Evolutionary conservation across 1,140 invertebrate species (phyloP), one percentile per base, ranked within the genome.

Genomic region (Goniozus legneri): DNA sequence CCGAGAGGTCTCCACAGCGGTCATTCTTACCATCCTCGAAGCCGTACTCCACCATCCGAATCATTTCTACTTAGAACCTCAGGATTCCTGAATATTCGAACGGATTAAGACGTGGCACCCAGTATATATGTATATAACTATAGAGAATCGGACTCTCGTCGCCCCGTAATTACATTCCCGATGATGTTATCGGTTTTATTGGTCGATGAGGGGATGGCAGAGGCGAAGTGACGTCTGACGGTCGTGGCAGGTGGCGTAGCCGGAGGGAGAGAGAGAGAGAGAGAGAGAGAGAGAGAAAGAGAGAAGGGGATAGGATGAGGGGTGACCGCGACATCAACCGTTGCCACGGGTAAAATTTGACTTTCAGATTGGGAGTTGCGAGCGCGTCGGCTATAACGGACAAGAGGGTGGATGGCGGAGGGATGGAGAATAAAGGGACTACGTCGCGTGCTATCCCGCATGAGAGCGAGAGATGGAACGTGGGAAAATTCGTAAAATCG

Each of bases 141-240:
- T n/a, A n/a, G n/a, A n/a, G n/a, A n/a, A n/a, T n/a, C n/a, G n/a
- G n/a, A n/a, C n/a, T n/a, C n/a, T n/a, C n/a, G n/a, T n/a, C n/a
- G n/a, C n/a, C n/a, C n/a, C 65, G 65, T 71, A 71, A 71, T 71
- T 69, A 65, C 69, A 66, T 71, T 69, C 65, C 64, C 64, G 58
- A 67, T 61, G 67, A 69, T 64, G 65, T 69, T 69, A 71, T 71
- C 68, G 67, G 65, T 71, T 71, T 69, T 67, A 67, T 67, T 64
- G 60, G 50, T 41, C 44, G n/a, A n/a, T n/a, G n/a, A n/a, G n/a
- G n/a, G n/a, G n/a, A n/a, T n/a, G n/a, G n/a, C n/a, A n/a, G n/a
- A n/a, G n/a, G n/a, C n/a, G n/a, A n/a, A n/a, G n/a, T n/a, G n/a
- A n/a, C n/a, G n/a, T n/a, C n/a, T n/a, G n/a, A n/a, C n/a, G n/a